Evolutionary conservation across 2,113 vertebrate genomes (phyloP).

Genomic region (Piprites chloris): DNA sequence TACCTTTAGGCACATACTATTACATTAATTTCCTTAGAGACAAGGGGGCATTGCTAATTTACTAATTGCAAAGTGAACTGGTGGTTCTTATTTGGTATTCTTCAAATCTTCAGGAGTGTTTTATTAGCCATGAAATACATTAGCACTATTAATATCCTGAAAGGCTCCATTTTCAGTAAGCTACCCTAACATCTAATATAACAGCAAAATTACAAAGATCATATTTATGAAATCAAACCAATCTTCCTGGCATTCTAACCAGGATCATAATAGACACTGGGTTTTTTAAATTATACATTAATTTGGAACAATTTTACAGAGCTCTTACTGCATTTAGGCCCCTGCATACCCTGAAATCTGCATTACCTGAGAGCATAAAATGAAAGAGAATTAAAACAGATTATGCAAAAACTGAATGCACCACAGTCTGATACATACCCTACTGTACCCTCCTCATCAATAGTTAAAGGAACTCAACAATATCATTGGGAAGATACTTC

Average conservation of each 20-base stretch:
- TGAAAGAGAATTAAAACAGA: neutral
- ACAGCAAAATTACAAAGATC: neutral
- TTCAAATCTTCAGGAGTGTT: conserved; percentile 1
- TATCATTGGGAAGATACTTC: neutral
- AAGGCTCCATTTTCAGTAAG: neutral
- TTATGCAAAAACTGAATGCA: neutral
- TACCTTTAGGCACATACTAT: neutral
- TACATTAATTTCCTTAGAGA: neutral
- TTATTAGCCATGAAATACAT: conserved; percentile 22
- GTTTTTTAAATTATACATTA: neutral
- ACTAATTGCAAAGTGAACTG: conserved; percentile 19
- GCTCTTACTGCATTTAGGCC: neutral
- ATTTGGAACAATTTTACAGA: neutral
- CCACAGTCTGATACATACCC: neutral
- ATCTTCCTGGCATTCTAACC: neutral
- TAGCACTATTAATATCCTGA: neutral
- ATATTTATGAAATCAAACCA: neutral
- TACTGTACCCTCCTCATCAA: neutral
- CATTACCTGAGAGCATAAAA: neutral
- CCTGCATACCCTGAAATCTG: neutral
- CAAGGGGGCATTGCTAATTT: neutral
- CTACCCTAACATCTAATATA: neutral
- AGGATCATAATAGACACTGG: neutral
- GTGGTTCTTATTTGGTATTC: neutral
- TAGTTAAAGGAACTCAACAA: neutral